A percentile compares a stretch with the other conserved stretches of the same genome.
phyloP scores from a whole-genome alignment of 2,113 vertebrate genomes.

The Probosciger aterrimus region DNA sequence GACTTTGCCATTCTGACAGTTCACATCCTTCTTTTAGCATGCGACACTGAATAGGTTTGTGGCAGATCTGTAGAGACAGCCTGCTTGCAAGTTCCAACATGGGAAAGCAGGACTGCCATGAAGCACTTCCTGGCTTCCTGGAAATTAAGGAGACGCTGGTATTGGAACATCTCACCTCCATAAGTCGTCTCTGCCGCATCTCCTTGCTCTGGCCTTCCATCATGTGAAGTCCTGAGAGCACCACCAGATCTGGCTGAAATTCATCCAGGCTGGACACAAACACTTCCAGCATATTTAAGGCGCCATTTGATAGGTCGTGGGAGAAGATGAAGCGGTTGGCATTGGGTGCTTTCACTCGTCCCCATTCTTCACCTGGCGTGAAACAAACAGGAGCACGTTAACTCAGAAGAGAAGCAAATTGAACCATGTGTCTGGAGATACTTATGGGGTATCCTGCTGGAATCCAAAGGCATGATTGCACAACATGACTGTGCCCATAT shows the following conservation, averaged over 20 bases:
- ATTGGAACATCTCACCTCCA: constrained; percentile 76
- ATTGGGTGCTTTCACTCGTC: constrained; percentile 80
- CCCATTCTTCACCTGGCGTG: constrained; percentile 87
- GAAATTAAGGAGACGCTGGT: neutral
- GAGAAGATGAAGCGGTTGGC: constrained; percentile 99
- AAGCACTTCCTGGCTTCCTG: neutral
- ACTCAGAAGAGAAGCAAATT: neutral
- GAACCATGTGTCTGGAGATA: neutral
- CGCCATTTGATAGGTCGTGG: constrained; percentile 91
- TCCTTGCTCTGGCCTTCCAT: constrained; percentile 93
- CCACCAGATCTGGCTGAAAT: constrained; percentile 91
- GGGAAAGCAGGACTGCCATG: neutral
- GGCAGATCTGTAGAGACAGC: neutral
- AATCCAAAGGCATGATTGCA: neutral
- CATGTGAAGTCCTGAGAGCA: constrained; percentile 97
- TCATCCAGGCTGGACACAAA: constrained; percentile 93
- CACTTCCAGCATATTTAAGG: constrained; percentile 89
- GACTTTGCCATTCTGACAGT: neutral
- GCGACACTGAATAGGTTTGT: neutral
- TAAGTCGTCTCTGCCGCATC: constrained; percentile 82
- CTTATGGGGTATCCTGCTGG: neutral
- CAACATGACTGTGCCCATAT: neutral
- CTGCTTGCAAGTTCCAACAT: neutral
- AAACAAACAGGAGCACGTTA: neutral
- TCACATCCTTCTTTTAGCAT: neutral